These are phyloP conservation scores for Torymus auratus DNA, from an alignment of 2,888 invertebrate species.

Conservation along the genomic window DNA sequence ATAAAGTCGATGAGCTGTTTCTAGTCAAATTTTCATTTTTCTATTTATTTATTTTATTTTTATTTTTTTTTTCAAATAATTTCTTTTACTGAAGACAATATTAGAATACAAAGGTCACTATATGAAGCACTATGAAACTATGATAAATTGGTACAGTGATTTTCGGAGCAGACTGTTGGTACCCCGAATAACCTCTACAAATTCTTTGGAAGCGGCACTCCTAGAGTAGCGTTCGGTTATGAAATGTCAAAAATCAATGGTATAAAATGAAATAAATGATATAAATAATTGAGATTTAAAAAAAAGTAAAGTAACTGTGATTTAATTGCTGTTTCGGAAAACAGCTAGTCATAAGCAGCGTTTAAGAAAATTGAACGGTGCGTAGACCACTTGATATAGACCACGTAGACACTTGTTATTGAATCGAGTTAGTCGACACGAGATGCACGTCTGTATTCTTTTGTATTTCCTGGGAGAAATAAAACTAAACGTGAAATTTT, in stretches of 20 bases:
- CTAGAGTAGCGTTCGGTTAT: constrained; percentile 22
- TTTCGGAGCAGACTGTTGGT: constrained; percentile 34
- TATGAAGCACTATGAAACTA: background rate
- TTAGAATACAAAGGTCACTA: too few relatives aligned
- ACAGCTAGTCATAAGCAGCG: background rate
- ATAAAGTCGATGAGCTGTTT: too few relatives aligned
- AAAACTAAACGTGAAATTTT: constrained; percentile 50
- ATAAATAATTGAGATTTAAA: background rate
- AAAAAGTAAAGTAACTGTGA: constrained; percentile 4
- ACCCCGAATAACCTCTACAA: constrained; percentile 44
- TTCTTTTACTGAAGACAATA: too few relatives aligned
- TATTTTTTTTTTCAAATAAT: too few relatives aligned
- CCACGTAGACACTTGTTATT: constrained; percentile 59
- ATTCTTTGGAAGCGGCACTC: constrained; percentile 36
- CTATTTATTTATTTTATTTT: too few relatives aligned
- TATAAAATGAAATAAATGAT: constrained; percentile 16
- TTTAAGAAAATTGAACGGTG: constrained; percentile 52
- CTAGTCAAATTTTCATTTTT: too few relatives aligned
- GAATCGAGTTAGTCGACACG: constrained; percentile 44
- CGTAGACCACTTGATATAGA: constrained; percentile 58
- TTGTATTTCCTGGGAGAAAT: constrained; percentile 57
- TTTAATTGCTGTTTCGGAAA: constrained; percentile 2
- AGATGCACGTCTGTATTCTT: constrained; percentile 59
- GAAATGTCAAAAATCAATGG: constrained; percentile 43
- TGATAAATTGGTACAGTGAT: constrained; percentile 4